These are phyloP conservation scores for Psococerastis gibbosa DNA, from an alignment of 2,888 invertebrate genomes.

Conservation along the genomic window DNA sequence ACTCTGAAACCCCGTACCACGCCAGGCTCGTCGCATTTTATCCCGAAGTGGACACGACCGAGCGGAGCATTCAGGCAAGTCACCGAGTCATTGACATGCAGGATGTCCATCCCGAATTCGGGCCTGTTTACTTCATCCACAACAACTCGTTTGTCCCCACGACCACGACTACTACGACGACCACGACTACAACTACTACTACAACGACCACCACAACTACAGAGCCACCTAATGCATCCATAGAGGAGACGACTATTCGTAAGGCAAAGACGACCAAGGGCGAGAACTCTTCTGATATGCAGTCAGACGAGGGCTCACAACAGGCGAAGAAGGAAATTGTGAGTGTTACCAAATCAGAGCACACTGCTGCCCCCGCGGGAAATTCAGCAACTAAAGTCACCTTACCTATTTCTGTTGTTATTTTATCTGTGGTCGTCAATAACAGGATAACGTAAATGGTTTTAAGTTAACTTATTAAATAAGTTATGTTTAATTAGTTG, in stretches of 20 bases:
- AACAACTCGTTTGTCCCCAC: conserved; percentile 64
- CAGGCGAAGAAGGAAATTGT: conserved; percentile 23
- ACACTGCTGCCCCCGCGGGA: background rate
- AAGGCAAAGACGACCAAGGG: conserved; percentile 20
- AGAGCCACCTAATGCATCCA: conserved; percentile 29
- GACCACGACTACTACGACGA: conserved; percentile 41
- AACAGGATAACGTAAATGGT: conserved; percentile 3
- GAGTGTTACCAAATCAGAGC: conserved; percentile 14
- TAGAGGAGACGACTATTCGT: conserved; percentile 21
- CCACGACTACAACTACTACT: conserved; percentile 25
- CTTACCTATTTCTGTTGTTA: too few species aligned
- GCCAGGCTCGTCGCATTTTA: conserved; percentile 52
- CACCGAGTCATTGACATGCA: conserved; percentile 43
- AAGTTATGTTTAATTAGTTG: too few species aligned
- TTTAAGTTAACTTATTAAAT: too few species aligned
- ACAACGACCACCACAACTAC: conserved; percentile 29
- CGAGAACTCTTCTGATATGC: conserved; percentile 26
- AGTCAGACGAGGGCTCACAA: conserved; percentile 23
- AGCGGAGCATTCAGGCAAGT: conserved; percentile 40
- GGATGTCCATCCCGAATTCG: conserved; percentile 50
- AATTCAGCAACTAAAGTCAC: too few species aligned
- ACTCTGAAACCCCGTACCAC: conserved; percentile 52
- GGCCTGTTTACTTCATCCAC: conserved; percentile 52
- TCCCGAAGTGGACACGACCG: conserved; percentile 36
- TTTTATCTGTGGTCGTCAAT: background rate